Evolutionary conservation across 2,888 invertebrate genomes (phyloP), one percentile per base, ranked within the genome.

Genomic region (Athalia rosae): DNA sequence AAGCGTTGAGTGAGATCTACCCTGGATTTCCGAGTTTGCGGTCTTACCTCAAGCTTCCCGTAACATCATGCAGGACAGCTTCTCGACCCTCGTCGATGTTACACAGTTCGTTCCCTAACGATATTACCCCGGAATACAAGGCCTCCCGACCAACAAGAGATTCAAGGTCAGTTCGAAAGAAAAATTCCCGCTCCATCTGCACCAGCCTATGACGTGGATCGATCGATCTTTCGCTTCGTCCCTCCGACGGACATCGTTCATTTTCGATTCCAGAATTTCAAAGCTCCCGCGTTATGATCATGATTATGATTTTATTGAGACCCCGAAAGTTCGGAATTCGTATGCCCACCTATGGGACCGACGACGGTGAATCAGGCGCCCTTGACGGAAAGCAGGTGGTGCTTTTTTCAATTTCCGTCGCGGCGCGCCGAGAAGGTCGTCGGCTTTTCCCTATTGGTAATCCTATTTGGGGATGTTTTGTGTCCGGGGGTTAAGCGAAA

Each of bases 381-480:
- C 67, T 53, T 50, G 67, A 67, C 67, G 67, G 50, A 67, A 67
- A 28, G 67, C 67, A 67, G 67, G 67, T 67, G 67, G 67, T 15
- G 64, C 28, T 67, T 67, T 50, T 67, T 67, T 67, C 53, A 15
- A 67, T 67, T 67, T 67, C 67, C 67, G 48, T 15, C 53, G 28
- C 28, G 53, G 50, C 4, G 67, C 53, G 48, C 53, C 9, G 66
- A 4, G 48, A 13, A 48, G 47, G 15, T 8, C 48, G 9, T 66
- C 48, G 48, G 48, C 47, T 48, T n/a, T 48, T 28, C 67, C 28
- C 28, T 28, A 28, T 28, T 28, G 28, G 67, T 67, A 67, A 67
- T 67, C 67, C 67, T 67, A 67, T 67, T 67, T 67, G 67, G 67
- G 28, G 67, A 67, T 67, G 67, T 67, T 67, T 67, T 67, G 67